These are phyloP conservation scores for Xanthia icteritia DNA, from an alignment of 2,888 invertebrate species.

Conservation along the genomic window DNA sequence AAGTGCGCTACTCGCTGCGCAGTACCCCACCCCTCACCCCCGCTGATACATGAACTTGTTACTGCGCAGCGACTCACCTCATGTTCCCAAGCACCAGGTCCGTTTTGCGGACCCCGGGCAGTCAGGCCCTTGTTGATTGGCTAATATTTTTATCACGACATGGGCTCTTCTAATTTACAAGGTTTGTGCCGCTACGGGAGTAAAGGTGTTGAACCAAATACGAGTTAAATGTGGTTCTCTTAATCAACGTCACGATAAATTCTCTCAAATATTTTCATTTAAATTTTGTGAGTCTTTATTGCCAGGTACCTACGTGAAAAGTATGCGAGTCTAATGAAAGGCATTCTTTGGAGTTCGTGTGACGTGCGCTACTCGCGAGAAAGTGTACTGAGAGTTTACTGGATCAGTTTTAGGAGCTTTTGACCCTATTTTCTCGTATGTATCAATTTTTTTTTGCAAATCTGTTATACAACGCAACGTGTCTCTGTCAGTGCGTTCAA, in stretches of 20 bases:
- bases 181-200: not conserved
- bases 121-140: not conserved
- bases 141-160: not conserved
- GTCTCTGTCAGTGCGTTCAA: not conserved
- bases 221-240: slow-evolving; percentile 71
- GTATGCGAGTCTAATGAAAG: slow-evolving; percentile 83
- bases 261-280: slow-evolving; percentile 84
- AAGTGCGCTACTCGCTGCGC: no score
- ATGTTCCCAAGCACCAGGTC: no score
- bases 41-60: no score
- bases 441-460: not conserved
- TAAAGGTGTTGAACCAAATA: slow-evolving; percentile 29
- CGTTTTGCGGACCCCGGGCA: no score
- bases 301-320: slow-evolving; percentile 72
- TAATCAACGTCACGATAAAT: slow-evolving; percentile 83
- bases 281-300: slow-evolving; percentile 80
- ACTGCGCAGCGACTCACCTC: no score
- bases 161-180: not conserved
- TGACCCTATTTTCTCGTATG: not conserved
- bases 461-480: not conserved
- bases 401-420: slow-evolving; percentile 28
- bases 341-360: slow-evolving; percentile 74
- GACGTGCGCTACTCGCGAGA: slow-evolving; percentile 43
- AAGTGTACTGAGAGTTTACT: slow-evolving; percentile 54
- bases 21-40: no score